Conservation (phyloP, 2,888 invertebrate species). For the Cosmia trapezina region DNA sequence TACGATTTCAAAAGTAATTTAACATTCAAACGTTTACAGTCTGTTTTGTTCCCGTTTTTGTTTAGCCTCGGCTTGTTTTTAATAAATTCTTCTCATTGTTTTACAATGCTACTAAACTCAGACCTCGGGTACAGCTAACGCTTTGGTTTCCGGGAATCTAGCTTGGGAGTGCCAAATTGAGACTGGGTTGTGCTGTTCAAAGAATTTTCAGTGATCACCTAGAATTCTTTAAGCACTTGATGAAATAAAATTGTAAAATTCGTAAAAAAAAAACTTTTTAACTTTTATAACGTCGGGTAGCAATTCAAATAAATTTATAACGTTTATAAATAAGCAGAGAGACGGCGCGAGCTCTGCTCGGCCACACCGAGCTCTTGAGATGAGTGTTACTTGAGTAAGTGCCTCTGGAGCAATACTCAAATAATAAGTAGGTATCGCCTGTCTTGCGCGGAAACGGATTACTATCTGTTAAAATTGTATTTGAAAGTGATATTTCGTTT, state of each 20-base stretch:
- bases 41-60: conserved; percentile 3
- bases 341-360: neutral
- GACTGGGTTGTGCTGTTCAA: neutral
- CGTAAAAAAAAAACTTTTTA: too few relatives aligned
- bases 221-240: too few relatives aligned
- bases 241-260: neutral
- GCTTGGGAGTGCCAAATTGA: neutral
- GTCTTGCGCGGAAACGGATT: neutral
- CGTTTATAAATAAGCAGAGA: neutral
- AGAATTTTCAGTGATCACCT: neutral
- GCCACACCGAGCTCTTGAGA: neutral
- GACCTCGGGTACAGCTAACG: neutral
- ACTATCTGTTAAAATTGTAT: neutral
- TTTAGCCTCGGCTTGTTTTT: conserved; percentile 1
- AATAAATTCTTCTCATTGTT: neutral
- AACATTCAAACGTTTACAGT: conserved; percentile 23
- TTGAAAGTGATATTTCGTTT: neutral
- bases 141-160: neutral
- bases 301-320: conserved; percentile 8
- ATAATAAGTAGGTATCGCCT: conserved; percentile 3
- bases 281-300: neutral
- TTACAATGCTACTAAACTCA: too few relatives aligned
- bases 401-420: neutral
- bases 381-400: conserved; percentile 22
- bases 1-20: conserved; percentile 28